Conservation (phyloP, 2,888 invertebrate species). For the Troides aeacus region DNA sequence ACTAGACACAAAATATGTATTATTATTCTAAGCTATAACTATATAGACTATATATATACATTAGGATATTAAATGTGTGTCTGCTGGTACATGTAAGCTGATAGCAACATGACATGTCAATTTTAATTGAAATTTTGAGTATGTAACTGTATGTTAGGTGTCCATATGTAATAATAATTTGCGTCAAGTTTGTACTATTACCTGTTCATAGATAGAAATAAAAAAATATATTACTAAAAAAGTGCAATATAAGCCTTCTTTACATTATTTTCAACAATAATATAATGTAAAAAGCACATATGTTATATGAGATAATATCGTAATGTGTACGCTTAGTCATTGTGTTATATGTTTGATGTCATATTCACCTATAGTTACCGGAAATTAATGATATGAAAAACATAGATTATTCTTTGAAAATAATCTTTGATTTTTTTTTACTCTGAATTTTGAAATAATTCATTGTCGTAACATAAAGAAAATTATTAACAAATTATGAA, state of each 20-base stretch:
- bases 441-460: background rate
- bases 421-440: background rate
- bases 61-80: constrained; percentile 46
- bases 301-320: constrained; percentile 34
- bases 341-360: constrained; percentile 26
- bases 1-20: constrained; percentile 8
- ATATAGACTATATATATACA: constrained; percentile 17
- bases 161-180: constrained; percentile 24
- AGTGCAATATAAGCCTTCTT: constrained; percentile 24
- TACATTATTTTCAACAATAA: constrained; percentile 20
- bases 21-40: constrained; percentile 18
- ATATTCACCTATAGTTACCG: constrained; percentile 25
- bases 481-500: background rate
- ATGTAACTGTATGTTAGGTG: constrained; percentile 35
- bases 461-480: background rate
- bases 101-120: constrained; percentile 46
- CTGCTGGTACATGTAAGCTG: constrained; percentile 52
- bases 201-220: constrained; percentile 26
- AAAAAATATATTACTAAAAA: constrained; percentile 7
- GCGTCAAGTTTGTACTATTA: constrained; percentile 30
- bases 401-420: too few species aligned
- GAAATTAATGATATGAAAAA: background rate
- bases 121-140: constrained; percentile 41
- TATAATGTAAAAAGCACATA: constrained; percentile 28
- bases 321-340: constrained; percentile 41